These are phyloP conservation scores for Actias luna DNA, from an alignment of 2,888 invertebrate species.

Conservation along the genomic window DNA sequence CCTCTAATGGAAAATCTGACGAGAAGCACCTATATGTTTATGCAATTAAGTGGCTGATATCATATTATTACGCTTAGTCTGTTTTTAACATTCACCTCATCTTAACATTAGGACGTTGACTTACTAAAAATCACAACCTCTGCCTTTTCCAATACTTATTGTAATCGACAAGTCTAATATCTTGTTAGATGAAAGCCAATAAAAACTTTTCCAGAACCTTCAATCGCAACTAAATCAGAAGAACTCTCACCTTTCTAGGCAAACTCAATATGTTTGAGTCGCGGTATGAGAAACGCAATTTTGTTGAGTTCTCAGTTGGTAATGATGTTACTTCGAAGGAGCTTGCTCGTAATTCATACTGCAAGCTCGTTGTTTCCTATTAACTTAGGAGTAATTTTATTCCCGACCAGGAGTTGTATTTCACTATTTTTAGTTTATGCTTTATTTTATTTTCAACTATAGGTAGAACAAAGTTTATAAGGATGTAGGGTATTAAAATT, in stretches of 20 bases:
- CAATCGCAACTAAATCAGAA: background rate
- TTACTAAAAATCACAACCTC: background rate
- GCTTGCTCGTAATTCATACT: background rate
- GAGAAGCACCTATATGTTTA: too few species aligned
- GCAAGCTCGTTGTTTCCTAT: background rate
- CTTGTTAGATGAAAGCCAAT: background rate
- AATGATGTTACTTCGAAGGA: slow-evolving; percentile 6
- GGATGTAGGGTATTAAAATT: too few species aligned
- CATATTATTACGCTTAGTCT: too few species aligned
- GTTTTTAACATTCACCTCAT: background rate
- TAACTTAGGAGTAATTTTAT: background rate
- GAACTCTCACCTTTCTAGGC: background rate
- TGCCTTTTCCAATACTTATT: background rate
- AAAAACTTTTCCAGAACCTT: background rate
- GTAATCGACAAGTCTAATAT: background rate
- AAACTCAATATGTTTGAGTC: background rate
- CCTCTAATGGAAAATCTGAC: too few species aligned
- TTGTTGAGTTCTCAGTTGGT: background rate
- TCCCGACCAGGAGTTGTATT: background rate
- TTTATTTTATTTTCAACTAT: background rate
- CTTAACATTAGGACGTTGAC: background rate
- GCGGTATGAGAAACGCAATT: slow-evolving; percentile 2
- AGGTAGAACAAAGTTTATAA: background rate
- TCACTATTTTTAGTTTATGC: background rate
- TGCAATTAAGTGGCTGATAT: too few species aligned